A percentile compares a stretch with the other conserved stretches of the same genome.
Conservation (phyloP, 2,113 vertebrate genomes). For the Poecilia latipinna region DNA sequence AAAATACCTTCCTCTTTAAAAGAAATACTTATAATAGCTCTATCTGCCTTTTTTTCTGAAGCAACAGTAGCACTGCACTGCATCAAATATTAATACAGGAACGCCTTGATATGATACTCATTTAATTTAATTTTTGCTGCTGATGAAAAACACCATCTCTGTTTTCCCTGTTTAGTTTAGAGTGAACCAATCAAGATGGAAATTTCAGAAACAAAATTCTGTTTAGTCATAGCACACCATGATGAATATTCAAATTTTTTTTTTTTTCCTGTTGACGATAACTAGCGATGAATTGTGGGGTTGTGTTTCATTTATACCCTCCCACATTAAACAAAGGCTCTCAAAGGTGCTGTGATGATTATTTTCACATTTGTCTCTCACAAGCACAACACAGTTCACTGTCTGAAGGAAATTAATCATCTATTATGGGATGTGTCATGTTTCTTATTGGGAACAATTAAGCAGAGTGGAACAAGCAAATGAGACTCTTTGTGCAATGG, state of each 20-base stretch:
- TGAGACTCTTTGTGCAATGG: conserved; percentile 11
- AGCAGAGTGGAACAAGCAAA: conserved; percentile 46
- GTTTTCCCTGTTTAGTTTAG: conserved; percentile 26
- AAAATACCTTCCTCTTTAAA: neutral
- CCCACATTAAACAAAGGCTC: conserved; percentile 44
- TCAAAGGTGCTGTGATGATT: conserved; percentile 45
- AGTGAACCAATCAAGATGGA: conserved; percentile 49
- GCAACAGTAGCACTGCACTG: neutral
- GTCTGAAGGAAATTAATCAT: conserved; percentile 60
- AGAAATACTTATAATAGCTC: neutral
- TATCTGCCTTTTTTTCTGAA: conserved; percentile 1
- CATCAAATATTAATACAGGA: conserved; percentile 4
- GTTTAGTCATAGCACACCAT: conserved; percentile 3
- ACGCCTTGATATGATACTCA: neutral
- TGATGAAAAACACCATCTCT: conserved; percentile 37
- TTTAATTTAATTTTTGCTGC: conserved; percentile 27
- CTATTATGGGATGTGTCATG: conserved; percentile 57
- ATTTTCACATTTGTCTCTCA: conserved; percentile 44
- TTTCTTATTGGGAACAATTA: conserved; percentile 64
- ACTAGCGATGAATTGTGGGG: conserved; percentile 38
- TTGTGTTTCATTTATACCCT: conserved; percentile 53
- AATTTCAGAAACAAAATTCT: conserved; percentile 42
- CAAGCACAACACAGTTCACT: conserved; percentile 37
- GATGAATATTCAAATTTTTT: conserved; percentile 54
- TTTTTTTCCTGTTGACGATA: conserved; percentile 24